Evolutionary conservation across 2,113 vertebrate genomes (phyloP).

Genomic region (Protobothrops mucrosquamatus): DNA sequence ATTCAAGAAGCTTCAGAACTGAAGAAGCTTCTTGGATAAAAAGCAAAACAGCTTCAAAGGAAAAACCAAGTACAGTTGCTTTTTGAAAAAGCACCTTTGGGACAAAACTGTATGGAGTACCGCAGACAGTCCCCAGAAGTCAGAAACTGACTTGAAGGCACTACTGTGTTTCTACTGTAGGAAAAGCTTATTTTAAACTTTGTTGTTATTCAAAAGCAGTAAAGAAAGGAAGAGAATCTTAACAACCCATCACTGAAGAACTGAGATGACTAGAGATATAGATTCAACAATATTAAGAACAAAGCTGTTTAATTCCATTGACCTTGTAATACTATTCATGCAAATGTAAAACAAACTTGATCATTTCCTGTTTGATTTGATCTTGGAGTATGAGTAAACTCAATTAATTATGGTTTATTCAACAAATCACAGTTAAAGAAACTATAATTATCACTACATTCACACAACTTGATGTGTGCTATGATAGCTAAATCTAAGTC

Average conservation of each 20-base stretch:
- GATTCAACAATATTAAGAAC: neutral
- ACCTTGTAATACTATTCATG: neutral
- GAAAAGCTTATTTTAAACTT: neutral
- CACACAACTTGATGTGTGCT: neutral
- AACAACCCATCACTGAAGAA: neutral
- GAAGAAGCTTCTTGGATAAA: too few relatives aligned
- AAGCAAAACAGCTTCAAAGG: too few relatives aligned
- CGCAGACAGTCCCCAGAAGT: neutral
- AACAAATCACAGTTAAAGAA: neutral
- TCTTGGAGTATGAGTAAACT: neutral
- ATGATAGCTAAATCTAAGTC: neutral
- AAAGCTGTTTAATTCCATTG: neutral
- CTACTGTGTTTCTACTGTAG: neutral
- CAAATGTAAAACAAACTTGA: neutral
- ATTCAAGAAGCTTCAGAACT: neutral
- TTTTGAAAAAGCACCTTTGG: too few relatives aligned
- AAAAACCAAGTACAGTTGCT: too few relatives aligned
- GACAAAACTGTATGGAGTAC: too few relatives aligned
- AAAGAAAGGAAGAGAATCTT: neutral
- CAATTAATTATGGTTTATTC: neutral
- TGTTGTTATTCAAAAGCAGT: neutral
- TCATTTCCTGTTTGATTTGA: neutral
- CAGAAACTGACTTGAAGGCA: neutral
- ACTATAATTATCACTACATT: neutral
- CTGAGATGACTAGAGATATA: neutral